Conservation (phyloP, 1,140 invertebrate species). For the Diplogasteroides magnus region DNA sequence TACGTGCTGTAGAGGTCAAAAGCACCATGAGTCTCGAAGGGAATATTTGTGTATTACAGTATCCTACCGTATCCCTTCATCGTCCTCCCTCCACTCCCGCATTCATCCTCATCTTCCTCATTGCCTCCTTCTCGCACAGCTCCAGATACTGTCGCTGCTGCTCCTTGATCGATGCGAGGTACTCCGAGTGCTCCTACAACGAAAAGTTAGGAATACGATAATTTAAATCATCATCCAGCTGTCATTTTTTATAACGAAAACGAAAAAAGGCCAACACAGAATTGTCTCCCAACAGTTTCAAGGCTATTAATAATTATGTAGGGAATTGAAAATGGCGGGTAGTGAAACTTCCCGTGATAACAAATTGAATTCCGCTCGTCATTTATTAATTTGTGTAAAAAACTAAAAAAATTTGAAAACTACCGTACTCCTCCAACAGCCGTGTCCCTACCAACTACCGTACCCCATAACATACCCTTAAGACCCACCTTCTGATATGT, state of each 20-base stretch:
- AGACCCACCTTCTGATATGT: slow-evolving; percentile 20
- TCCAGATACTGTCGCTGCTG: background rate
- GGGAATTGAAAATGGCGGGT: background rate
- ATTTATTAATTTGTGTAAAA: too few species aligned
- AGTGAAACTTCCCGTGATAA: too few species aligned
- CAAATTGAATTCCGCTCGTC: too few species aligned
- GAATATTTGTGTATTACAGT: too few species aligned
- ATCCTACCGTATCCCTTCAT: background rate
- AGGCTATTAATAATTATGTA: background rate
- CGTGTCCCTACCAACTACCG: background rate
- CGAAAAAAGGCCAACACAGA: background rate
- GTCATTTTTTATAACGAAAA: background rate
- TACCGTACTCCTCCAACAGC: background rate
- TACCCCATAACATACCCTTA: background rate
- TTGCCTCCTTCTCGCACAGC: background rate
- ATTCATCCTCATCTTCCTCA: background rate
- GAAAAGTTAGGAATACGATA: too few species aligned
- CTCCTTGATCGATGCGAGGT: background rate
- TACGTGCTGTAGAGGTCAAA: too few species aligned
- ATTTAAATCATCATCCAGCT: background rate
- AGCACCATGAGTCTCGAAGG: too few species aligned
- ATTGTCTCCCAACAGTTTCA: background rate
- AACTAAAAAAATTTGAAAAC: background rate
- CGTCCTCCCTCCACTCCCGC: background rate
- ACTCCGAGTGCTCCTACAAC: background rate